Evolutionary conservation across 2,888 invertebrate species (phyloP).

Genomic region (Rhingia campestris): DNA sequence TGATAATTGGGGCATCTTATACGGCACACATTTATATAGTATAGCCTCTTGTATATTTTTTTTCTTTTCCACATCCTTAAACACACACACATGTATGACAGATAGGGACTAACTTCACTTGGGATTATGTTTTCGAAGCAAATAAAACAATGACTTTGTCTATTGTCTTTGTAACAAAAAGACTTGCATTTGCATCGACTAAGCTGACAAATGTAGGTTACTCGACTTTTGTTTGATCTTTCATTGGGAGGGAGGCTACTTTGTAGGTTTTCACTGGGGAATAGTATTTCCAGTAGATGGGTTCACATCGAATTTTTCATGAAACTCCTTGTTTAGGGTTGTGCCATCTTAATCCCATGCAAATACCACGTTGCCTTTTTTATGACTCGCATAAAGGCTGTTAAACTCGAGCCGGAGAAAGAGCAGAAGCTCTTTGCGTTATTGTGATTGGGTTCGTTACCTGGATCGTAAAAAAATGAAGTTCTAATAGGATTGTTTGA

Average conservation of each 20-base stretch:
- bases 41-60: conserved; percentile 35
- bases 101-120: conserved; percentile 54
- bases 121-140: conserved; percentile 63
- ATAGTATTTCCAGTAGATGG: background rate
- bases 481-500: conserved; percentile 61
- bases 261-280: conserved; percentile 6
- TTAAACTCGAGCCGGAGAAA: conserved; percentile 30
- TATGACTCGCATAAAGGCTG: conserved; percentile 50
- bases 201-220: conserved; percentile 61
- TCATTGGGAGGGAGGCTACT: background rate
- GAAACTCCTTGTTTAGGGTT: conserved; percentile 40
- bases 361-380: no score
- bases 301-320: conserved; percentile 19
- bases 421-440: conserved; percentile 35
- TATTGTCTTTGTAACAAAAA: conserved; percentile 49
- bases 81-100: background rate
- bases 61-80: background rate
- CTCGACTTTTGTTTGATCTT: conserved; percentile 67
- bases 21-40: conserved; percentile 60
- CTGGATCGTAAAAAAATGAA: conserved; percentile 43
- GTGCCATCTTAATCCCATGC: conserved; percentile 50
- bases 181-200: conserved; percentile 57
- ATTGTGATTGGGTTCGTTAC: conserved; percentile 66
- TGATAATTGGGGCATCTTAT: conserved; percentile 72
- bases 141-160: conserved; percentile 61